A percentile compares a stretch with the other conserved stretches of the same genome.
Evolutionary conservation across 2,888 invertebrate species (phyloP).

Genomic region (Agrochola macilenta): DNA sequence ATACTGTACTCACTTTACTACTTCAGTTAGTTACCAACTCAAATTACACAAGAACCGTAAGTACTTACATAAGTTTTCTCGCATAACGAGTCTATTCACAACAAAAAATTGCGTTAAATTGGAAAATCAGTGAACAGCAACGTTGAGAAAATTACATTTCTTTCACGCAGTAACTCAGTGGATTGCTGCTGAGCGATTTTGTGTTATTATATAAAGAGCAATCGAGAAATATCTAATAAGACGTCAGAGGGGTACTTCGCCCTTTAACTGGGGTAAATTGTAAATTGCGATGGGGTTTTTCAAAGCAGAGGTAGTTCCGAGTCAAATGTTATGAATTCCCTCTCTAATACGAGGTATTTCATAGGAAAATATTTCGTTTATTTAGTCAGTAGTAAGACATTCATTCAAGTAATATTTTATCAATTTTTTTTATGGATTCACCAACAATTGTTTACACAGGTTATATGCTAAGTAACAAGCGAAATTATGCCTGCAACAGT

Average conservation of each 20-base stretch:
- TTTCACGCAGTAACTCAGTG: conserved; percentile 61
- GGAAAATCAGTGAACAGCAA: conserved; percentile 69
- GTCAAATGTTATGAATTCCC: conserved; percentile 9
- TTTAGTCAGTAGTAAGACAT: no score
- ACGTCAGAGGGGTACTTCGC: neutral
- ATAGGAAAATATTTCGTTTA: neutral
- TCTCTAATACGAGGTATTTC: neutral
- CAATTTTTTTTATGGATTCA: no score
- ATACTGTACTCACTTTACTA: neutral
- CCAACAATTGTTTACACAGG: no score
- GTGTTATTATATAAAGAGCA: conserved; percentile 58
- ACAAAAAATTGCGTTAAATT: conserved; percentile 72
- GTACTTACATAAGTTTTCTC: conserved; percentile 46
- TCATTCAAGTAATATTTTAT: no score
- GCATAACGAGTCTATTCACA: conserved; percentile 72
- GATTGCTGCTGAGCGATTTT: conserved; percentile 57
- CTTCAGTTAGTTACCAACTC: conserved; percentile 4
- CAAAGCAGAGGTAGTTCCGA: neutral
- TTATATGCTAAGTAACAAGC: no score
- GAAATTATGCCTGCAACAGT: no score
- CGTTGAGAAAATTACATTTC: conserved; percentile 70
- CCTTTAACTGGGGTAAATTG: conserved; percentile 13
- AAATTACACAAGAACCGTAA: conserved; percentile 14
- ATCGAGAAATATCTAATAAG: conserved; percentile 49
- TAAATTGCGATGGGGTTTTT: conserved; percentile 10